Evolutionary conservation across 2,113 vertebrate species (phyloP).

Genomic region (Larimichthys crocea): DNA sequence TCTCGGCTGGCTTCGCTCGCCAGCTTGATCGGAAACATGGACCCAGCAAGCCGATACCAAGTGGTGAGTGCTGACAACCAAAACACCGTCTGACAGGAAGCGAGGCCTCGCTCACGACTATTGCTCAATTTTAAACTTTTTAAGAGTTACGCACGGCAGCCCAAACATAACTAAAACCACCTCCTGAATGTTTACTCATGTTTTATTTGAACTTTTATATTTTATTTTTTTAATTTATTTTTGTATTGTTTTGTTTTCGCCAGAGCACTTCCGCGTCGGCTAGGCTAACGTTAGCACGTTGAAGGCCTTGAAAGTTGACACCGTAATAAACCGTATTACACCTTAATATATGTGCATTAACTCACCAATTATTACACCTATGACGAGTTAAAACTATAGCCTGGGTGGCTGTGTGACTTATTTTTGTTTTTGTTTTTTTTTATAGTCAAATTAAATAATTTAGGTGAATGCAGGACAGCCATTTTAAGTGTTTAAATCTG

Average conservation of each 20-base stretch:
- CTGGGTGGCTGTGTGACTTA: background rate
- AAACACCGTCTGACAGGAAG: constrained; percentile 39
- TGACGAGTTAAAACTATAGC: background rate
- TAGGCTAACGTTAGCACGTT: constrained; percentile 37
- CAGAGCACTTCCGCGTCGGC: constrained; percentile 63
- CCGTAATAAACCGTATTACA: background rate
- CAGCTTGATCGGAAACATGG: constrained; percentile 66
- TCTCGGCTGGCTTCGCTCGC: constrained; percentile 49
- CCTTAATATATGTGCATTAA: background rate
- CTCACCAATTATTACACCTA: background rate
- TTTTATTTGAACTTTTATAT: rapidly evolving
- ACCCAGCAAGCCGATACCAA: constrained; percentile 80
- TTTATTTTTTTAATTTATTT: no score
- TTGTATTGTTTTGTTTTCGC: constrained; percentile 1
- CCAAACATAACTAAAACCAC: rapidly evolving
- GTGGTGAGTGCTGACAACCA: constrained; percentile 71
- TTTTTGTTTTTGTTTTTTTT: background rate
- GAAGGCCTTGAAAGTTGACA: constrained; percentile 18
- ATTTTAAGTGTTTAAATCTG: no score
- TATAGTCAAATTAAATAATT: background rate
- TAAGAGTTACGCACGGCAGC: rapidly evolving
- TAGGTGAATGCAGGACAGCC: no score
- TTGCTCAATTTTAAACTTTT: background rate
- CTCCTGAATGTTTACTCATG: rapidly evolving
- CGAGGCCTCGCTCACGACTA: constrained; percentile 11